phyloP scores from a whole-genome alignment of 2,113 vertebrate genomes.

The Sterna hirundo region DNA sequence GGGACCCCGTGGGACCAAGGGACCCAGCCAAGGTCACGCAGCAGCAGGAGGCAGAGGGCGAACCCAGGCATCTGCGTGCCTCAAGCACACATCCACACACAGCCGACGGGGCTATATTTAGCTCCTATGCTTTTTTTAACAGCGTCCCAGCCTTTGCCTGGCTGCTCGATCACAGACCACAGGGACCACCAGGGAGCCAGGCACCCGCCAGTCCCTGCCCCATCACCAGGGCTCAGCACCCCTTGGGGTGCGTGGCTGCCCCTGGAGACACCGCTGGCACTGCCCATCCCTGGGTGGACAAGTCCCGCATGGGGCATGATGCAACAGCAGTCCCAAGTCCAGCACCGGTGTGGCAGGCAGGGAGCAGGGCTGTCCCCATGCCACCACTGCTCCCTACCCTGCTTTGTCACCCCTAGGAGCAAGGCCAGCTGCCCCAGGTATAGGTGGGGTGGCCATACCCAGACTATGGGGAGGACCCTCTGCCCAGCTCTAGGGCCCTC shows the following conservation, averaged over 20 bases:
- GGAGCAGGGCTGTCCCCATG: neutral
- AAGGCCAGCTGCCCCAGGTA: neutral
- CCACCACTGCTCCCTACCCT: neutral
- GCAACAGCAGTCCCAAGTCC: neutral
- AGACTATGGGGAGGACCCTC: neutral
- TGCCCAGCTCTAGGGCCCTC: neutral
- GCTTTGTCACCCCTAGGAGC: neutral
- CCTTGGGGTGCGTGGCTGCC: neutral
- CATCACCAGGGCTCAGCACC: neutral
- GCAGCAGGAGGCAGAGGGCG: neutral
- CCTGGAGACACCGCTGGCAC: neutral
- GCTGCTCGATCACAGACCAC: neutral
- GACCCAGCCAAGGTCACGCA: neutral
- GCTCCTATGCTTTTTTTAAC: neutral
- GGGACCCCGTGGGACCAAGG: neutral
- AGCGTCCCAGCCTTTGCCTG: neutral
- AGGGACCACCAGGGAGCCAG: rapidly evolving
- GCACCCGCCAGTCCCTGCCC: rapidly evolving
- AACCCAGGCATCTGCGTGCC: neutral
- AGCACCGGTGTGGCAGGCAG: neutral
- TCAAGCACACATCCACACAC: neutral
- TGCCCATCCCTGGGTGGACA: neutral
- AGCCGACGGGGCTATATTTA: neutral
- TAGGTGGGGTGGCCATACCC: neutral
- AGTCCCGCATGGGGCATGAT: rapidly evolving